These are phyloP conservation scores for Setophaga petechia DNA, from an alignment of 2,113 vertebrate genomes.

Conservation along the genomic window DNA sequence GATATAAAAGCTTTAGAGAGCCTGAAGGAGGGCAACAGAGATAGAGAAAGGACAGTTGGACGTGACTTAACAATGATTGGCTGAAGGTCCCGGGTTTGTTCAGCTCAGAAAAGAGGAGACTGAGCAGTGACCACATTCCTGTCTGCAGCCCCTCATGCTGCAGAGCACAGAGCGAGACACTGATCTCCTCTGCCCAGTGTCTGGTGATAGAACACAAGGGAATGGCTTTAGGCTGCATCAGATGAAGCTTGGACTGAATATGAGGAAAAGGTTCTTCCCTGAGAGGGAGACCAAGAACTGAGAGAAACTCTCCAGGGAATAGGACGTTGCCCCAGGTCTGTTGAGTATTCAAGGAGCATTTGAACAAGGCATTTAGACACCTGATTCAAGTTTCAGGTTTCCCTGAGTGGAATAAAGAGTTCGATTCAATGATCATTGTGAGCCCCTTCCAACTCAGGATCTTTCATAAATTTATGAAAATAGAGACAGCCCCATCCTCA, in stretches of 20 bases:
- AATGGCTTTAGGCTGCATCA: not conserved
- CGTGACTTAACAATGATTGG: not conserved
- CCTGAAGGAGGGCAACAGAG: not conserved
- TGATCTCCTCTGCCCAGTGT: not conserved
- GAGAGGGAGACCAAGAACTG: not conserved
- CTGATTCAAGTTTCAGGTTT: not conserved
- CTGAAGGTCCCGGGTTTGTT: not conserved
- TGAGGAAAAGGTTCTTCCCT: not conserved
- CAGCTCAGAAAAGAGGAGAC: not conserved
- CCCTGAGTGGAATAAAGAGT: not conserved
- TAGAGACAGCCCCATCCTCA: not conserved
- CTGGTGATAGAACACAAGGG: not conserved
- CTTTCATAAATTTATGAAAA: not conserved
- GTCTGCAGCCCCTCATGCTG: not conserved
- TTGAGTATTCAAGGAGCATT: not conserved
- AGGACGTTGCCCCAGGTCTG: rapidly evolving
- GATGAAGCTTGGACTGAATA: not conserved
- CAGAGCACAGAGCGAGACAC: rapidly evolving
- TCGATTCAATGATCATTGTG: not conserved
- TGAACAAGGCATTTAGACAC: not conserved
- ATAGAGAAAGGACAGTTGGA: not conserved
- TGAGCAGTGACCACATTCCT: not conserved
- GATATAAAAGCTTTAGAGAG: not conserved
- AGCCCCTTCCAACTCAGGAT: not conserved
- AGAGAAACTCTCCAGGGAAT: not conserved